These are phyloP conservation scores for Sarcophaga subvicina DNA, from an alignment of 2,888 invertebrate genomes.

Conservation along the genomic window DNA sequence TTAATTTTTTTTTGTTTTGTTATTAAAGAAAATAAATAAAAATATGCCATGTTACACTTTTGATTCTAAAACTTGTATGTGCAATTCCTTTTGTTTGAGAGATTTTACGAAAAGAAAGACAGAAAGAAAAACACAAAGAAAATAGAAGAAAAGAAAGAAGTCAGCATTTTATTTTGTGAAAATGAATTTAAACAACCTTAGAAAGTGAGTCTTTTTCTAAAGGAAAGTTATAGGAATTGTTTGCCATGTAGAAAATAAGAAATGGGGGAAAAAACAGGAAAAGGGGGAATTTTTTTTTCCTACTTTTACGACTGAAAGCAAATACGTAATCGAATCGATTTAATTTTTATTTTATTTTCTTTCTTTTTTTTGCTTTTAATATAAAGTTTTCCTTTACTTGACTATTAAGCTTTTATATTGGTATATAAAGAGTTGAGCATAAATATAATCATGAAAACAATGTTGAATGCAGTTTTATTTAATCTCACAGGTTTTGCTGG, in stretches of 20 bases:
- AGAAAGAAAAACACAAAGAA: conserved; percentile 1
- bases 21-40: conserved; percentile 41
- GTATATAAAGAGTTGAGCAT: no score
- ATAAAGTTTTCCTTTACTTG: no score
- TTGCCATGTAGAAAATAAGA: background rate
- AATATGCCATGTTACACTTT: conserved; percentile 65
- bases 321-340: no score
- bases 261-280: background rate
- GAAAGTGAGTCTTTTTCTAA: conserved; percentile 43
- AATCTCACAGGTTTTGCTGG: no score
- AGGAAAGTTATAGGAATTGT: background rate
- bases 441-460: no score
- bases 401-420: no score
- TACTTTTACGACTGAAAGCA: no score
- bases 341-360: no score
- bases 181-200: conserved; percentile 37
- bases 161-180: background rate
- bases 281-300: background rate
- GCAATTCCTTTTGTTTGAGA: conserved; percentile 38
- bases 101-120: conserved; percentile 16
- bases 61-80: conserved; percentile 39
- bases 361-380: no score
- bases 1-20: conserved; percentile 27
- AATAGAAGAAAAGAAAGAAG: background rate
- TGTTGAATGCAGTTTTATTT: no score